Conservation (phyloP, 1,140 invertebrate genomes). For the Drosophila nasuta region DNA sequence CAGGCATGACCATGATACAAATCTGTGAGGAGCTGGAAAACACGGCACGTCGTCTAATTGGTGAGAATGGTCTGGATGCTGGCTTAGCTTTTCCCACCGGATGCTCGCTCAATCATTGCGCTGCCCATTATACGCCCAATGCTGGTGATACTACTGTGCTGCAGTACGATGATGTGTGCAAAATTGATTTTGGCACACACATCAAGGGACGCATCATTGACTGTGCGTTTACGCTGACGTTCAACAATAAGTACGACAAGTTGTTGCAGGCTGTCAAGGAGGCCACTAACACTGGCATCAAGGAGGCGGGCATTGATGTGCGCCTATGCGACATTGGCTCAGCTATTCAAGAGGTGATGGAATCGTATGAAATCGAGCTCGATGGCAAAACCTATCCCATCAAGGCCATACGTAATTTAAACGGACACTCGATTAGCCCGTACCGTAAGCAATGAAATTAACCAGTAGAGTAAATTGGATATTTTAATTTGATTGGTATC, state of each 20-base stretch:
- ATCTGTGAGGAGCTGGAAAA: constrained; percentile 99
- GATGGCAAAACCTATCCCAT: constrained; percentile 99
- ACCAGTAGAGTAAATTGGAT: not conserved
- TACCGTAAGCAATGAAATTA: constrained; percentile 89
- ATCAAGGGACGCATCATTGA: constrained; percentile 99
- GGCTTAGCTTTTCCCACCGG: constrained; percentile 99
- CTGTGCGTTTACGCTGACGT: constrained; percentile 98
- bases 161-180: constrained; percentile 98
- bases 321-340: constrained; percentile 98
- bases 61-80: constrained; percentile 97
- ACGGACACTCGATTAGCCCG: constrained; percentile 98
- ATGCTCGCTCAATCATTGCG: constrained; percentile 99
- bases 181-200: constrained; percentile 99
- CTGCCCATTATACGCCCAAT: constrained; percentile 99
- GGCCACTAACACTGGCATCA: constrained; percentile 99
- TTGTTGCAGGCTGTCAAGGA: constrained; percentile 98
- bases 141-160: constrained; percentile 98
- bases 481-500: not conserved
- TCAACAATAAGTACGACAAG: constrained; percentile 98
- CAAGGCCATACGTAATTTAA: constrained; percentile 98
- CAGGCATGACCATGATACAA: constrained; percentile 99
- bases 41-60: constrained; percentile 95
- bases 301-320: constrained; percentile 98
- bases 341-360: constrained; percentile 99
- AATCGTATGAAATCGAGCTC: constrained; percentile 99